phyloP scores from a whole-genome alignment of 2,797 vertebrate genomes.

The Takifugu rubripes region DNA sequence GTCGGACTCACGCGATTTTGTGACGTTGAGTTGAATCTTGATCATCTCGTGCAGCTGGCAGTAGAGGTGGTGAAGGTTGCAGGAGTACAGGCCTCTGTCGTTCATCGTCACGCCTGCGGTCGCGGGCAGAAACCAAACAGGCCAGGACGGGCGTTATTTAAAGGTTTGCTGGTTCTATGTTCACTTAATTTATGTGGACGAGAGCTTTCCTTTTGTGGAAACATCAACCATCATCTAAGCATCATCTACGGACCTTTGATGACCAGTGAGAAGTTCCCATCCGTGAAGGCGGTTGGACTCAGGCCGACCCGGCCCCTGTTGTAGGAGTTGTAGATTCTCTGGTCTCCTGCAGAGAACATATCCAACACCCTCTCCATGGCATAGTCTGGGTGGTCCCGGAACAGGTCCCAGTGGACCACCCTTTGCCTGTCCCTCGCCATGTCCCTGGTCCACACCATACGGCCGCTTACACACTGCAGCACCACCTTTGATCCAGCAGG shows the following conservation, averaged over 20 bases:
- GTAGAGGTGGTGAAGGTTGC: constrained; percentile 94
- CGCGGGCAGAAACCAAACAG: constrained; percentile 12
- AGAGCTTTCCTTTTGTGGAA: no score
- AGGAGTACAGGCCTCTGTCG: constrained; percentile 88
- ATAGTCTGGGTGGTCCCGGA: constrained; percentile 60
- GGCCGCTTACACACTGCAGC: constrained; percentile 87
- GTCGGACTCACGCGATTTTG: constrained; percentile 78
- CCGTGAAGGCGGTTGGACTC: constrained; percentile 78
- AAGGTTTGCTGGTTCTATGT: no score
- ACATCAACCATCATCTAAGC: background rate
- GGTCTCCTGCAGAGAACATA: constrained; percentile 89
- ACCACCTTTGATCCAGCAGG: constrained; percentile 72
- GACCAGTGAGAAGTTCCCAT: constrained; percentile 94
- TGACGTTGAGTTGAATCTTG: constrained; percentile 83
- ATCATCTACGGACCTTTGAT: constrained; percentile 79
- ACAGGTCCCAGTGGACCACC: constrained; percentile 91
- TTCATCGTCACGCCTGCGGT: constrained; percentile 77
- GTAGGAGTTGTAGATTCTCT: constrained; percentile 85
- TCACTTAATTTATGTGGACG: no score
- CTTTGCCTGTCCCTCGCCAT: constrained; percentile 86
- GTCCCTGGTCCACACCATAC: constrained; percentile 93
- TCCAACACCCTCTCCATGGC: constrained; percentile 84
- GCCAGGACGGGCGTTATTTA: background rate
- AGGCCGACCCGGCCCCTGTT: constrained; percentile 81
- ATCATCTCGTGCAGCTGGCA: constrained; percentile 88